Evolutionary conservation across 1,140 invertebrate genomes (phyloP).

Genomic region (Aphidius ervi): DNA sequence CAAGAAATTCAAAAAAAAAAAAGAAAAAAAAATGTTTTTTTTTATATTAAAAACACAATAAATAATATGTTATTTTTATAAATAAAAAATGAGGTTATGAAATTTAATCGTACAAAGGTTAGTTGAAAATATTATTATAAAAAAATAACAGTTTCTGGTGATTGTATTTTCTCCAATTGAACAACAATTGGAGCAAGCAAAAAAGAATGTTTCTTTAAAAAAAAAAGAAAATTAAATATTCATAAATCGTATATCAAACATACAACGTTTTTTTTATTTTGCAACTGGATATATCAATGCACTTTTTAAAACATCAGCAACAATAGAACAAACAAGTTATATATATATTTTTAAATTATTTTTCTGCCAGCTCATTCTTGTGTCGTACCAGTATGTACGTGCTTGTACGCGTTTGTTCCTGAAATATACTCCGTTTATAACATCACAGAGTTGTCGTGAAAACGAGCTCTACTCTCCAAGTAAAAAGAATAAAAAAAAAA

Average conservation of each 20-base stretch:
- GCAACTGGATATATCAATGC: constrained; percentile 3
- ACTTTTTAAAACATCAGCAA: constrained; percentile 20
- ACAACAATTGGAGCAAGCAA: constrained; percentile 16
- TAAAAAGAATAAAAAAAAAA: constrained; percentile 14
- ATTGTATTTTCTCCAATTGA: constrained; percentile 10
- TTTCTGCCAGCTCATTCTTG: constrained; percentile 44
- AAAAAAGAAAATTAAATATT: neutral
- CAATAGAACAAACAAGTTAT: constrained; percentile 26
- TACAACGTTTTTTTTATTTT: too few relatives aligned
- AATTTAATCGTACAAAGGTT: constrained; percentile 26
- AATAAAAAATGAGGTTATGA: constrained; percentile 31
- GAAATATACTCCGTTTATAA: constrained; percentile 20
- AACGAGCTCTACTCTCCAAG: neutral
- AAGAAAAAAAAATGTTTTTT: constrained; percentile 16
- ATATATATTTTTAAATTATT: neutral
- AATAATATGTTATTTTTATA: constrained; percentile 40
- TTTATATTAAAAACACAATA: constrained; percentile 9
- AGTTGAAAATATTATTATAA: constrained; percentile 20
- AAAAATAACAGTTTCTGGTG: neutral
- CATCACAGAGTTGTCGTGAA: constrained; percentile 15
- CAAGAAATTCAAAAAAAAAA: neutral
- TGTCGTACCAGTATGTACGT: constrained; percentile 34
- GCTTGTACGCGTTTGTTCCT: constrained; percentile 28
- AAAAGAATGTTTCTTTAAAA: neutral
- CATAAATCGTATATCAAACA: too few relatives aligned